A percentile compares a stretch with the other conserved stretches of the same genome.
phyloP scores from a whole-genome alignment of 2,113 vertebrate species.

The Entomyzon cyanotis region DNA sequence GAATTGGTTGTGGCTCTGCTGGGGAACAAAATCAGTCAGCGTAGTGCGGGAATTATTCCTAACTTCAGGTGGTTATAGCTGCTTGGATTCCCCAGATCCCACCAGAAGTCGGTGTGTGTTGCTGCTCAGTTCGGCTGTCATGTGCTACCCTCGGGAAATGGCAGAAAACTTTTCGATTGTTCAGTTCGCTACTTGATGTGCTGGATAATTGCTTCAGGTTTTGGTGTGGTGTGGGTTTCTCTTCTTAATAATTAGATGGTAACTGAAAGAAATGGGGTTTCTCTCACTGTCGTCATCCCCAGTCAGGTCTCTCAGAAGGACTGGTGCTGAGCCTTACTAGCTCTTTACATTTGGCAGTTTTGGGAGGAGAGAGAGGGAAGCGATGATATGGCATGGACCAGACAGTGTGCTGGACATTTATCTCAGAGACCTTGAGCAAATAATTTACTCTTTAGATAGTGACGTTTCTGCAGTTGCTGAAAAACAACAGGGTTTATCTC shows the following conservation, averaged over 20 bases:
- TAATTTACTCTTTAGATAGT: not conserved
- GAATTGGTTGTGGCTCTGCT: not conserved
- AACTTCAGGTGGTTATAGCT: not conserved
- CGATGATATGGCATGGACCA: no score
- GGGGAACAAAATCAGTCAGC: not conserved
- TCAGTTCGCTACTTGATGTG: not conserved
- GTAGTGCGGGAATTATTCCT: not conserved
- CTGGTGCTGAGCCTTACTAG: not conserved
- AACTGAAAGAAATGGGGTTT: not conserved
- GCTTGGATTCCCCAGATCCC: not conserved
- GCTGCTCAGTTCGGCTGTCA: not conserved
- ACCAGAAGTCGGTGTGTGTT: not conserved
- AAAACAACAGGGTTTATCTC: not conserved
- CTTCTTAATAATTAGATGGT: not conserved
- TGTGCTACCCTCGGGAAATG: not conserved
- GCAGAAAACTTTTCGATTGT: not conserved
- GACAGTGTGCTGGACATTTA: rapidly evolving
- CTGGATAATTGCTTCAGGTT: not conserved
- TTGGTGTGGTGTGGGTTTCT: not conserved
- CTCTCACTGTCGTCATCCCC: not conserved
- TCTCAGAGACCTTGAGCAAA: not conserved
- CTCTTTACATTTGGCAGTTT: not conserved
- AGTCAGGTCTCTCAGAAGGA: rapidly evolving
- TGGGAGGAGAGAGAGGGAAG: not conserved
- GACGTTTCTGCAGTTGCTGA: not conserved